phyloP scores from a whole-genome alignment of 2,113 vertebrate genomes.

The Budorcas taxicolor region DNA sequence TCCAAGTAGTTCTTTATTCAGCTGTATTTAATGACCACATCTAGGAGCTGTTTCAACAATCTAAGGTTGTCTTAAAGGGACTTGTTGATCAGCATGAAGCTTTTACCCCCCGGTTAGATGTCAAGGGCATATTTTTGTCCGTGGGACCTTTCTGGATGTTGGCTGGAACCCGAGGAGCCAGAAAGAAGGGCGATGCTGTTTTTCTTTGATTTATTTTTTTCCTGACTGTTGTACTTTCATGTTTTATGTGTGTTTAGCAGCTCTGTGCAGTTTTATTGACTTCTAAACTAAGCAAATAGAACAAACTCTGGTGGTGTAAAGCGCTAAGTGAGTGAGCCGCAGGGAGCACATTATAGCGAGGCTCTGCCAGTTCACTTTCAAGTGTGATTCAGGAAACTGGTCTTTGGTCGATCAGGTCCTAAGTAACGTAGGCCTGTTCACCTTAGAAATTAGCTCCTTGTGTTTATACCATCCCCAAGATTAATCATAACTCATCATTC shows the following conservation, averaged over 20 bases:
- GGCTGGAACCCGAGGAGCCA: background rate
- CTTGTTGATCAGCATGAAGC: background rate
- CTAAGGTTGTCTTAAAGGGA: background rate
- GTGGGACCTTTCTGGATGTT: background rate
- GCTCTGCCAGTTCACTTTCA: constrained; percentile 17
- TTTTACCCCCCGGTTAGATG: background rate
- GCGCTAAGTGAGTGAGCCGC: background rate
- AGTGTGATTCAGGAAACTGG: background rate
- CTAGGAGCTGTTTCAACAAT: background rate
- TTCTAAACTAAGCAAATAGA: constrained; percentile 54
- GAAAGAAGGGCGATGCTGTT: background rate
- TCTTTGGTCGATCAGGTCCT: constrained; percentile 13
- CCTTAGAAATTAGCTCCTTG: background rate
- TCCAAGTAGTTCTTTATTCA: background rate
- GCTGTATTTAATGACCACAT: constrained; percentile 3
- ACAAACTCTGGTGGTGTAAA: constrained; percentile 29
- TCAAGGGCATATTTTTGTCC: background rate
- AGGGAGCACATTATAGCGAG: background rate
- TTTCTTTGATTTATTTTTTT: constrained; percentile 6
- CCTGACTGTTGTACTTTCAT: background rate
- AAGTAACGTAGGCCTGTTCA: constrained; percentile 34
- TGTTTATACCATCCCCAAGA: background rate
- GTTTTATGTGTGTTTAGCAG: constrained; percentile 29
- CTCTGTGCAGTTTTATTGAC: constrained; percentile 34
- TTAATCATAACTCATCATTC: background rate